Conservation (phyloP, 2,113 vertebrate genomes). For the Clarias macrocephalus region DNA sequence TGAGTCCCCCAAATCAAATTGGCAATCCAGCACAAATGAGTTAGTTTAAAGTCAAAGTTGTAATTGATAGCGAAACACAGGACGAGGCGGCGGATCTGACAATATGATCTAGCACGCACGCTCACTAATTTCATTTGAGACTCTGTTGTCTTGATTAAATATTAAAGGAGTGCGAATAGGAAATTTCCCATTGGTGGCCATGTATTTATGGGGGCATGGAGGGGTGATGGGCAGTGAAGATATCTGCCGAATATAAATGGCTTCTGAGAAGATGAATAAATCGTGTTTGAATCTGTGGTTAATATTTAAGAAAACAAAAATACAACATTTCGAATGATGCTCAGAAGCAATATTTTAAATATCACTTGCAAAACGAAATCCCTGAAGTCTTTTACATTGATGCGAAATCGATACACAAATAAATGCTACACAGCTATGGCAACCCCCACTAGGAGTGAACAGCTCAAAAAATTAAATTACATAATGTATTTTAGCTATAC, state of each 20-base stretch:
- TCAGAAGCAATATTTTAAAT: slow-evolving; percentile 16
- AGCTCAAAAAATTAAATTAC: not conserved
- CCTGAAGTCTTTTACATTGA: not conserved
- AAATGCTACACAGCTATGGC: not conserved
- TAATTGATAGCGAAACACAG: slow-evolving; percentile 77
- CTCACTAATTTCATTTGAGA: slow-evolving; percentile 74
- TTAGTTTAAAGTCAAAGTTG: slow-evolving; percentile 80
- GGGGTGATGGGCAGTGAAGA: slow-evolving; percentile 34
- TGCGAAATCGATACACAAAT: not conserved
- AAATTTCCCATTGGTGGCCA: slow-evolving; percentile 49
- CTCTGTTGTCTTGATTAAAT: slow-evolving; percentile 73
- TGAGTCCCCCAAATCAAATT: slow-evolving; percentile 76
- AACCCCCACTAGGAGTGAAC: not conserved
- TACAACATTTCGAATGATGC: slow-evolving; percentile 6
- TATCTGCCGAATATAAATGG: slow-evolving; percentile 50
- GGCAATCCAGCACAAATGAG: slow-evolving; percentile 73
- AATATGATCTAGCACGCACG: slow-evolving; percentile 71
- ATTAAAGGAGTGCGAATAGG: slow-evolving; percentile 68
- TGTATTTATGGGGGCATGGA: slow-evolving; percentile 51
- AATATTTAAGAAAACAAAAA: slow-evolving; percentile 36
- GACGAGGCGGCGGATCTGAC: slow-evolving; percentile 71
- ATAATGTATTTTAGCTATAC: not conserved
- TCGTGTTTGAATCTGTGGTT: not conserved
- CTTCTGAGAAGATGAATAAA: slow-evolving; percentile 31
- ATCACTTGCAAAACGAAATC: not conserved